Base-by-base conservation (phyloP, 2,888 invertebrate genomes). In the Scaptomyza reducta region DNA sequence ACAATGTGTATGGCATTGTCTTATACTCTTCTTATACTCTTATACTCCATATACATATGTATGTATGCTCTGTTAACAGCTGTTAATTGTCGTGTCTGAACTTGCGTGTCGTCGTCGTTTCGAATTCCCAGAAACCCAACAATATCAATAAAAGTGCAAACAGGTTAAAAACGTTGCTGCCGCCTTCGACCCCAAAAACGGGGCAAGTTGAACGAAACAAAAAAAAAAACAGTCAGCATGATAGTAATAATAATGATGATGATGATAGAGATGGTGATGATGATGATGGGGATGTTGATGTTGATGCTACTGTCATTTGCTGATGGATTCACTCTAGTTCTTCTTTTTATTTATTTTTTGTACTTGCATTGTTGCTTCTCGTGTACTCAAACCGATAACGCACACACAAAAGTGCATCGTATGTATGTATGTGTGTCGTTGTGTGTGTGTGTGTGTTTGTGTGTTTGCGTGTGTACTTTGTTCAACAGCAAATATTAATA, bases 251-350 rank as follows among this genome's bases (percentile, higher is more conserved):
- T 35, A 35, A n/a, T 33, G 3, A 35, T 35, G 0, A 14, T 47
- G 42, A 29, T 16, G 33, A 40, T 35, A 3, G 3, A 1, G 40
- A 45, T 14, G 41, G 16, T 22, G 40, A 22, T 50, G 61, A 33
- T 40, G 62, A 47, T 70, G 79, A n/a, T n/a, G 49, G 10, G 0
- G 27, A 27, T 11, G 6, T 18, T 49, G 44, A 41, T 38, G 41
- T 33, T 42, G 68, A 56, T 77, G 79, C 56, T 62, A 62, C 56
- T 69, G 74, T 75, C 66, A 66, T 57, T 47, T 51, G 35, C 53
- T 75, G 73, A 77, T 86, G 72, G 75, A 82, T 86, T 79, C 73
- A 86, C 86, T 86, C 83, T 83, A 82, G 59, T 78, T 75, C 63
- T 73, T 78, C 69, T 75, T 79, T 78, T 69, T 83, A 67, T 83